Evolutionary conservation across 1,140 invertebrate species (phyloP).

Genomic region (Druon quercuslanigerum): DNA sequence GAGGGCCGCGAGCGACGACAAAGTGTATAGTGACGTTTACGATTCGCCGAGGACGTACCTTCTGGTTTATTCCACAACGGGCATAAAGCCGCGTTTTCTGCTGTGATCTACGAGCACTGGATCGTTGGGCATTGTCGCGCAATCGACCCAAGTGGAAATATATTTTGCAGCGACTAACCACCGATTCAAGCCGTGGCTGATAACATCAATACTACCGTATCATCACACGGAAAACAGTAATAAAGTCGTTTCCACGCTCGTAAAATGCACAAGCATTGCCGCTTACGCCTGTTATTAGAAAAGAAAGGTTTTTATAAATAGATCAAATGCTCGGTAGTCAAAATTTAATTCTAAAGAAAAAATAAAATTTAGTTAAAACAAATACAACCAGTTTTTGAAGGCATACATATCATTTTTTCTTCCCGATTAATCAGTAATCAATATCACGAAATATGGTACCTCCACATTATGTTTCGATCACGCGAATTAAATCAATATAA

Average conservation of each 20-base stretch:
- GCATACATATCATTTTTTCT: no score
- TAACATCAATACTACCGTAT: conserved; percentile 24
- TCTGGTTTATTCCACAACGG: neutral
- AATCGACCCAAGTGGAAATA: conserved; percentile 23
- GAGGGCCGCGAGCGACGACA: neutral
- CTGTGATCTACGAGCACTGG: neutral
- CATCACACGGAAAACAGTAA: conserved; percentile 18
- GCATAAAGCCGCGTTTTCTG: neutral
- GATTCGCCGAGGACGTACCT: neutral
- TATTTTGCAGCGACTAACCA: conserved; percentile 18
- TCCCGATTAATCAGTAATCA: no score
- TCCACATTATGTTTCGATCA: no score
- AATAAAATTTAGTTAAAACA: no score
- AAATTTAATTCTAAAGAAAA: no score
- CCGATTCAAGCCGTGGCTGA: neutral
- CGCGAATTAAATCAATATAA: no score
- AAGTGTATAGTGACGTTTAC: conserved; percentile 1
- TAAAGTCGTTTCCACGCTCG: conserved; percentile 13
- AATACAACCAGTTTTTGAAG: no score
- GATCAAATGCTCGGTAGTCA: no score
- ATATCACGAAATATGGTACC: no score
- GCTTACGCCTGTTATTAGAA: neutral
- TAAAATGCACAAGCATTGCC: neutral
- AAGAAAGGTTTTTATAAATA: neutral
- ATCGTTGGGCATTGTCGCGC: conserved; percentile 9